Percentiles rank a stretch among this genome's conserved stretches.
These are phyloP conservation scores for Porites lobata DNA, from an alignment of 92 coral and sea anemone species.

Conservation along the genomic window DNA sequence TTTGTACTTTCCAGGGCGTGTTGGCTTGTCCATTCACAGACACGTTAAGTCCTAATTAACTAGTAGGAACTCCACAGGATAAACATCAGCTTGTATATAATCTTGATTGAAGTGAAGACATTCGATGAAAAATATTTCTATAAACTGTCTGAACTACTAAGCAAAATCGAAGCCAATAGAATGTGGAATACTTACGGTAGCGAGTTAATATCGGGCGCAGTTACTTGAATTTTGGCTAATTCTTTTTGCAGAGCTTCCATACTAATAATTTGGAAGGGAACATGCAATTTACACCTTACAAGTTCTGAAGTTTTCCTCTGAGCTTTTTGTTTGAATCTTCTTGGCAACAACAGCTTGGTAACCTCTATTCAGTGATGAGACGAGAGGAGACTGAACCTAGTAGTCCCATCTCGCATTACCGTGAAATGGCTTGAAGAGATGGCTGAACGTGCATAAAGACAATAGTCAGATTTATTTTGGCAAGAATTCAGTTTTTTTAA, in stretches of 20 bases:
- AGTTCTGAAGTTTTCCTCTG: background rate
- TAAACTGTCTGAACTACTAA: too few species aligned
- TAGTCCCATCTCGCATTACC: background rate
- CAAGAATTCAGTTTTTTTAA: background rate
- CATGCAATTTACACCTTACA: background rate
- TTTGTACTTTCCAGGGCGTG: too few species aligned
- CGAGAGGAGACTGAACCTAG: slow-evolving; percentile 13
- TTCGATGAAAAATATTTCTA: too few species aligned
- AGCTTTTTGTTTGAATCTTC: slow-evolving; percentile 41
- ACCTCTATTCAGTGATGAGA: background rate
- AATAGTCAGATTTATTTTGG: background rate
- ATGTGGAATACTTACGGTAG: slow-evolving; percentile 72
- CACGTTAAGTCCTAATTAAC: too few species aligned
- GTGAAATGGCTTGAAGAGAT: background rate
- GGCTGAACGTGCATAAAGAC: background rate
- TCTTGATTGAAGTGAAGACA: too few species aligned
- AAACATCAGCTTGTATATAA: too few species aligned
- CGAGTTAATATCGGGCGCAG: slow-evolving; percentile 71
- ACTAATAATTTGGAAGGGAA: background rate
- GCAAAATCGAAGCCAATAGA: too few species aligned
- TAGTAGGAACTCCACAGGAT: too few species aligned
- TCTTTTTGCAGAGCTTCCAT: slow-evolving; percentile 90
- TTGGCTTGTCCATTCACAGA: too few species aligned
- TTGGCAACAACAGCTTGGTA: slow-evolving; percentile 77
- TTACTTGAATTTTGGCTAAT: slow-evolving; percentile 89